Evolutionary conservation across 2,797 vertebrate genomes (phyloP).

Genomic region (Spinus pinus): DNA sequence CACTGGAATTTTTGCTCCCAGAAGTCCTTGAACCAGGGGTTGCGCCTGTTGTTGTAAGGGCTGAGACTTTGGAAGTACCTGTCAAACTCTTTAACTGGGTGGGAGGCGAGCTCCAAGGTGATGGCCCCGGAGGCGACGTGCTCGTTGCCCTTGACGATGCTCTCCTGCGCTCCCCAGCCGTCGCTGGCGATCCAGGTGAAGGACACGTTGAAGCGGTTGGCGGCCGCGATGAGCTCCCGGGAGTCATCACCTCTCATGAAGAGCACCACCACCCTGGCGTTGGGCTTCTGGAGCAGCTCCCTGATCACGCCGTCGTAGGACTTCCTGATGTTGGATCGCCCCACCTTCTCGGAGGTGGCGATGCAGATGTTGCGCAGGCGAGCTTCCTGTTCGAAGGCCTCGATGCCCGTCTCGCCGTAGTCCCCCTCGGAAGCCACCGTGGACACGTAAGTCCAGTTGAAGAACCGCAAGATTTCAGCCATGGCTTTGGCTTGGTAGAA

Average conservation of each 20-base stretch:
- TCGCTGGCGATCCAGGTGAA: constrained; percentile 99
- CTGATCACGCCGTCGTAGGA: constrained; percentile 93
- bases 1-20: constrained; percentile 99
- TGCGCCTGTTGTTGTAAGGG: constrained; percentile 88
- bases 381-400: constrained; percentile 97
- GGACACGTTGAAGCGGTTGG: constrained; percentile 90
- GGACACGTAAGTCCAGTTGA: constrained; percentile 99
- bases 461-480: constrained; percentile 94
- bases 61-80: constrained; percentile 90
- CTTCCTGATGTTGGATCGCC: constrained; percentile 92
- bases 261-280: constrained; percentile 92
- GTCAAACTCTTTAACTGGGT: constrained; percentile 90
- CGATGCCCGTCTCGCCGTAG: constrained; percentile 96
- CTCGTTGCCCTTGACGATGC: constrained; percentile 94
- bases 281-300: constrained; percentile 94
- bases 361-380: constrained; percentile 97
- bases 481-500: constrained; percentile 99
- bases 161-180: constrained; percentile 97
- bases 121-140: constrained; percentile 92
- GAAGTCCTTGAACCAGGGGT: constrained; percentile 98
- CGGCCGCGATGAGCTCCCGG: constrained; percentile 90
- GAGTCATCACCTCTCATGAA: constrained; percentile 96
- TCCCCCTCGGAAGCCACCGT: constrained; percentile 97
- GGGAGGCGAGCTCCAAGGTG: constrained; percentile 93
- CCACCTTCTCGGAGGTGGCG: constrained; percentile 95